Conservation (phyloP, 2,113 vertebrate species). For the Symphodus melops region DNA sequence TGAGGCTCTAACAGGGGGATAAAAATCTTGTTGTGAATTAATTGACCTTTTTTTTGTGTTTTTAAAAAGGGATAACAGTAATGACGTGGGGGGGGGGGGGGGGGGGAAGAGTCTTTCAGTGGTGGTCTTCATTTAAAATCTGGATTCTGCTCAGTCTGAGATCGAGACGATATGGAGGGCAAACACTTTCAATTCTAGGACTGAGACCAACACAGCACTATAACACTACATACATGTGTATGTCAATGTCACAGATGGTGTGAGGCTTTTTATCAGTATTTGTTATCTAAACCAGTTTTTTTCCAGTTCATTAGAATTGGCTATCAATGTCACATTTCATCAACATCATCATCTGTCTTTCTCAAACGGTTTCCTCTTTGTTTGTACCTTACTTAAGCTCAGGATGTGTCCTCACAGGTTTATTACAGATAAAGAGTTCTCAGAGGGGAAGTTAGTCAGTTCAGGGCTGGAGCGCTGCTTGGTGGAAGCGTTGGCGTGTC, state of each 20-base stretch:
- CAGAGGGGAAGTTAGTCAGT: conserved; percentile 58
- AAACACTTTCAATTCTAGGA: no score
- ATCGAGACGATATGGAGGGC: no score
- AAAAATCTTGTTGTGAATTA: no score
- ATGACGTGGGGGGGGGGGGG: no score
- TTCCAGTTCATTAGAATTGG: neutral
- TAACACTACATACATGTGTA: no score
- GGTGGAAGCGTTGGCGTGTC: conserved; percentile 81
- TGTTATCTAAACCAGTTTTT: neutral
- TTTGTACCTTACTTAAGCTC: conserved; percentile 1
- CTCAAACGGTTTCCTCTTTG: neutral
- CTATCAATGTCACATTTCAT: neutral
- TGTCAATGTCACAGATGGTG: neutral
- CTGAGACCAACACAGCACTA: no score
- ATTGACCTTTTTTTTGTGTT: no score
- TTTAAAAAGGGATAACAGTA: no score
- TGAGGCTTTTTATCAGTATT: neutral
- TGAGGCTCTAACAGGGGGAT: no score
- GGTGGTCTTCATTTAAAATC: no score
- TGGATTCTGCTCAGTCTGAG: no score
- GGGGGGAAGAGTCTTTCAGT: no score
- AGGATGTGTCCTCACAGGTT: conserved; percentile 8
- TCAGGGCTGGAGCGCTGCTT: conserved; percentile 73
- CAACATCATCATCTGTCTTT: neutral
- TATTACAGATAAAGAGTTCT: neutral